phyloP scores from a whole-genome alignment of 2,888 invertebrate species.

The Microctonus brassicae region DNA sequence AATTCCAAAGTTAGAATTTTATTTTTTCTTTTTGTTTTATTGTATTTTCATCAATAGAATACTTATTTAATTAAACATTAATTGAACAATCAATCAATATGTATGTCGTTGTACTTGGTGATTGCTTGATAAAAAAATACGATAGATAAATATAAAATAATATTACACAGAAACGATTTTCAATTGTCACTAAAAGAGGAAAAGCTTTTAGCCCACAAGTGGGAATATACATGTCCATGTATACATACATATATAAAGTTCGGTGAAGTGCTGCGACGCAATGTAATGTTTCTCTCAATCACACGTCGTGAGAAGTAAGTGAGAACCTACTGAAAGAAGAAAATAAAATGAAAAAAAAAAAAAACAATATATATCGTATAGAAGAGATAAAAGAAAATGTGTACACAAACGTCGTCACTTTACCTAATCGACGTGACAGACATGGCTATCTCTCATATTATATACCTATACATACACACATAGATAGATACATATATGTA shows the following conservation, averaged over 20 bases:
- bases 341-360: background rate
- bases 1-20: too few species aligned
- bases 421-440: conserved; percentile 60
- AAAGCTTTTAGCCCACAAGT: background rate
- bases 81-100: too few species aligned
- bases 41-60: too few species aligned
- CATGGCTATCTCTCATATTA: conserved; percentile 34
- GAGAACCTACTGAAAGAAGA: conserved; percentile 11
- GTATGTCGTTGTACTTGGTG: too few species aligned
- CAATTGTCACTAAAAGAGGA: background rate
- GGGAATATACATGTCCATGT: background rate
- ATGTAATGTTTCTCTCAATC: conserved; percentile 28
- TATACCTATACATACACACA: conserved; percentile 25
- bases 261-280: background rate
- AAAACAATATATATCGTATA: conserved; percentile 9
- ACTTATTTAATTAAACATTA: too few species aligned
- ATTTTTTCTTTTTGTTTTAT: too few species aligned
- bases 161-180: background rate
- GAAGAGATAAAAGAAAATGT: background rate
- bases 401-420: conserved; percentile 44
- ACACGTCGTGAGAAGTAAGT: conserved; percentile 46
- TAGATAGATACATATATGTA: conserved; percentile 52
- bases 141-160: background rate
- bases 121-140: background rate
- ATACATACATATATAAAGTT: background rate